Conservation (phyloP, 2,888 invertebrate genomes). For the Parthenolecanium corni region DNA sequence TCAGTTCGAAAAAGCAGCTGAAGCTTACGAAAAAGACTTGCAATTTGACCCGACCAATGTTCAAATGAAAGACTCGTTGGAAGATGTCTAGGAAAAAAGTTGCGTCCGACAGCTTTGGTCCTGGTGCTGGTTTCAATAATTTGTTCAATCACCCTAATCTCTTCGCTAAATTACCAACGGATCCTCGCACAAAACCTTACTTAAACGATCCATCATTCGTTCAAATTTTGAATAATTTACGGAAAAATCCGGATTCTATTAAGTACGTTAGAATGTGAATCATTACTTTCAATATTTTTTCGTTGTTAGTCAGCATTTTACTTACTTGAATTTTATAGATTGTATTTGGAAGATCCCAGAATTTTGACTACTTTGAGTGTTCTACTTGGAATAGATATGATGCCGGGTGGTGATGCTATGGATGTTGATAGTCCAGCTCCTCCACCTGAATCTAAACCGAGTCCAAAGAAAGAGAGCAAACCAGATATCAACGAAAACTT, state of each 20-base stretch:
- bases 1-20: constrained; percentile 59
- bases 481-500: constrained; percentile 39
- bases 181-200: constrained; percentile 58
- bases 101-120: constrained; percentile 16
- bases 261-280: too few relatives aligned
- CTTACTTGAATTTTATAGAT: constrained; percentile 29
- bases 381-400: constrained; percentile 50
- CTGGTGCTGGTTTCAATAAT: constrained; percentile 44
- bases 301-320: neutral
- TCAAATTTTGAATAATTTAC: constrained; percentile 44
- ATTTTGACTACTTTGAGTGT: constrained; percentile 58
- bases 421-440: constrained; percentile 41
- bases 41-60: constrained; percentile 59
- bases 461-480: constrained; percentile 38
- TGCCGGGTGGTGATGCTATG: constrained; percentile 41
- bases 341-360: constrained; percentile 51
- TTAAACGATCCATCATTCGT: constrained; percentile 64
- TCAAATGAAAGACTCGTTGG: constrained; percentile 55
- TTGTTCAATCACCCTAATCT: constrained; percentile 41
- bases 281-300: too few relatives aligned
- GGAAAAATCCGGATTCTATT: constrained; percentile 33
- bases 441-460: constrained; percentile 30
- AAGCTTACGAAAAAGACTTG: constrained; percentile 62
- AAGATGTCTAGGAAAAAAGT: constrained; percentile 45
- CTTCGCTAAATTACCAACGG: constrained; percentile 49